Evolutionary conservation across 2,113 vertebrate species (phyloP).

Genomic region (Proterorhinus semilunaris): DNA sequence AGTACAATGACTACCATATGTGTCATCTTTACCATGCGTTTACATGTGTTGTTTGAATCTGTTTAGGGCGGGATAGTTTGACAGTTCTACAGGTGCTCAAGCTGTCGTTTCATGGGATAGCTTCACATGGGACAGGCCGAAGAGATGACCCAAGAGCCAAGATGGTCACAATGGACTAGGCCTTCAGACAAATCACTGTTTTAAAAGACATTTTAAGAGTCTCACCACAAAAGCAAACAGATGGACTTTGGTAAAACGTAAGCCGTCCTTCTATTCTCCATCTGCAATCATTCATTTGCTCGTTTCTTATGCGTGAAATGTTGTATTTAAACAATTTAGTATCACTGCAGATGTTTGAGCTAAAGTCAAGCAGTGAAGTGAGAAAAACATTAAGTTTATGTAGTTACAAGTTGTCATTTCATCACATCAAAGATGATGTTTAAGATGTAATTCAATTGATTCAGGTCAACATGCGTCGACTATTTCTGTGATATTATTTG

Average conservation of each 20-base stretch:
- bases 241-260: slow-evolving; percentile 69
- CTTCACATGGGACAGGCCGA: slow-evolving; percentile 46
- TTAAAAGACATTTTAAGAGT: slow-evolving; percentile 76
- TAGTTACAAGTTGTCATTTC: slow-evolving; percentile 26
- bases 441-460: neutral
- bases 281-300: slow-evolving; percentile 69
- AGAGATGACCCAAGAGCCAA: slow-evolving; percentile 51
- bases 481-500: no score
- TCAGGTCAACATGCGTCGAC: no score
- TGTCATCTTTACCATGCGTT: slow-evolving; percentile 34
- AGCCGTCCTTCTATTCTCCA: slow-evolving; percentile 64
- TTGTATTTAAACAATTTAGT: slow-evolving; percentile 61
- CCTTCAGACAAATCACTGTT: slow-evolving; percentile 70
- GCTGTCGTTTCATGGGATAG: slow-evolving; percentile 27
- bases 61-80: slow-evolving; percentile 23
- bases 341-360: slow-evolving; percentile 52
- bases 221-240: slow-evolving; percentile 64
- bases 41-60: slow-evolving; percentile 49
- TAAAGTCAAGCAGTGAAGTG: slow-evolving; percentile 51
- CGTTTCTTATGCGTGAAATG: slow-evolving; percentile 65
- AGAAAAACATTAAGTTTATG: slow-evolving; percentile 55
- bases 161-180: slow-evolving; percentile 43
- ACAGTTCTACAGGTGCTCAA: slow-evolving; percentile 51
- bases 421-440: slow-evolving; percentile 35
- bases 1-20: slow-evolving; percentile 40